phyloP scores from a whole-genome alignment of 2,113 vertebrate genomes.

The Bos taurus region DNA sequence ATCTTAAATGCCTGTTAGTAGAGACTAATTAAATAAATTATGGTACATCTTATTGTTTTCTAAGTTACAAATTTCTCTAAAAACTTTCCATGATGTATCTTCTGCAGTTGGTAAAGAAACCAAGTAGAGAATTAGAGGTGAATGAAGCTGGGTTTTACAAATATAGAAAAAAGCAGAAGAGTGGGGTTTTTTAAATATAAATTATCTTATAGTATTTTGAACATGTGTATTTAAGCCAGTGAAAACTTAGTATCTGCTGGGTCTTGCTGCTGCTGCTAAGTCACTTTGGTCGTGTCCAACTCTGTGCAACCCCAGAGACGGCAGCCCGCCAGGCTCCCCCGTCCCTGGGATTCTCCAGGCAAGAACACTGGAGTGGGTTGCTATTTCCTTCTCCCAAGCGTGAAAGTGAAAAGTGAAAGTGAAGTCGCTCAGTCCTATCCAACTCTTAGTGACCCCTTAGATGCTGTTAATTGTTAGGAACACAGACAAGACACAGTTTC shows the following conservation, averaged over 20 bases:
- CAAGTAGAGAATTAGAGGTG: not conserved
- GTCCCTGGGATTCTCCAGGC: too few species aligned
- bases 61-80: not conserved
- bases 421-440: too few species aligned
- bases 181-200: not conserved
- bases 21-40: slow-evolving; percentile 10
- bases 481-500: not conserved
- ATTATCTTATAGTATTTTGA: not conserved
- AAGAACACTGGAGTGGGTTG: too few species aligned
- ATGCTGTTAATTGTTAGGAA: not conserved
- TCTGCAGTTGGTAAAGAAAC: not conserved
- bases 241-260: not conserved
- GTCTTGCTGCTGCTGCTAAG: not conserved
- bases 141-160: not conserved
- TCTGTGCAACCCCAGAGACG: too few species aligned
- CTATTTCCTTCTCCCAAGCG: too few species aligned
- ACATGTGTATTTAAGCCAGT: not conserved
- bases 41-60: not conserved
- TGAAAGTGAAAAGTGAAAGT: too few species aligned
- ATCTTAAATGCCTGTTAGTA: not conserved
- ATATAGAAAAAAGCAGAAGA: not conserved
- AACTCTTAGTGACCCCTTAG: too few species aligned
- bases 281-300: too few species aligned
- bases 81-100: not conserved
- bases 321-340: too few species aligned